Percentiles rank a stretch among this genome's conserved stretches.
Conservation (phyloP, 2,797 vertebrate genomes). For the Pseudopleuronectes americanus region DNA sequence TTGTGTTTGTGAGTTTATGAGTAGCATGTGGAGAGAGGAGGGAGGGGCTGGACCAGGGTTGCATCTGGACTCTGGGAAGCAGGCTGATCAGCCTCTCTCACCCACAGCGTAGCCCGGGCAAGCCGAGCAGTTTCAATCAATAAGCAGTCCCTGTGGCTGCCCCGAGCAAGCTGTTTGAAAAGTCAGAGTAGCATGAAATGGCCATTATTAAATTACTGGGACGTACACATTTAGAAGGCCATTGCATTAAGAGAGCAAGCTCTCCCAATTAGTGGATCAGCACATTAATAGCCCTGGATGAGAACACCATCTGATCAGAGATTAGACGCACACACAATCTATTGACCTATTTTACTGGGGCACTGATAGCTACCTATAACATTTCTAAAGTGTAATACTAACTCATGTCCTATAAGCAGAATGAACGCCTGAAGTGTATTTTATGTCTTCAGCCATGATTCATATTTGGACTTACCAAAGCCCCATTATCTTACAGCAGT, state of each 20-base stretch:
- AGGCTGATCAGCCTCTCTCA: conserved; percentile 75
- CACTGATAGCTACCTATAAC: conserved; percentile 66
- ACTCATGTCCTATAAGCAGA: conserved; percentile 56
- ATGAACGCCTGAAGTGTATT: conserved; percentile 44
- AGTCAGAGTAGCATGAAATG: conserved; percentile 86
- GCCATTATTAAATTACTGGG: conserved; percentile 87
- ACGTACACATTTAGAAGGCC: conserved; percentile 85
- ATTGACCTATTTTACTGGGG: conserved; percentile 78
- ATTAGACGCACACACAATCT: conserved; percentile 77
- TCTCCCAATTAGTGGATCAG: conserved; percentile 82
- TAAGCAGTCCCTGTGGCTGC: conserved; percentile 82
- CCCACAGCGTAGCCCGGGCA: conserved; percentile 65
- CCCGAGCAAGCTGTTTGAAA: conserved; percentile 78
- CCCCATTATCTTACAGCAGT: conserved; percentile 42
- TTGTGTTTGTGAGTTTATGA: conserved; percentile 65
- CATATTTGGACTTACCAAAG: conserved; percentile 45
- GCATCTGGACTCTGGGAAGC: conserved; percentile 82
- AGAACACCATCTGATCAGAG: conserved; percentile 81
- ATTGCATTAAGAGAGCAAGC: conserved; percentile 86
- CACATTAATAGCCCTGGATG: conserved; percentile 83
- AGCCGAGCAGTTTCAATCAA: conserved; percentile 79
- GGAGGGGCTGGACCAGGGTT: conserved; percentile 35
- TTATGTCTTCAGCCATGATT: conserved; percentile 52
- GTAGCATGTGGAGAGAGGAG: conserved; percentile 52
- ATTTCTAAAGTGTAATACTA: conserved; percentile 55